These are phyloP conservation scores for Strigops habroptila DNA, from an alignment of 2,113 vertebrate genomes.

Conservation along the genomic window DNA sequence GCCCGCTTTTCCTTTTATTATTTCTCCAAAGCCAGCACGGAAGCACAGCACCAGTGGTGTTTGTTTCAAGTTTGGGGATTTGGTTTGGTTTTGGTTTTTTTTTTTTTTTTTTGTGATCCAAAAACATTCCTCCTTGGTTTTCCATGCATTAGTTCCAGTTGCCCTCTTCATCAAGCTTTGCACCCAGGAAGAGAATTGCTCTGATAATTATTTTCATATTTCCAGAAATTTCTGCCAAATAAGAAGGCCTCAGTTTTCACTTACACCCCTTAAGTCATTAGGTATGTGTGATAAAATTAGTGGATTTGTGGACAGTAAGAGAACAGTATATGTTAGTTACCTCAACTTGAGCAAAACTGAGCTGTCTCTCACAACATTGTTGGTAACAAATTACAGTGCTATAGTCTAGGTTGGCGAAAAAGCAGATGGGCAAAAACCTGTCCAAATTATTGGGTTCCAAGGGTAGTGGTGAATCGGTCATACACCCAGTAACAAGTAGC, in stretches of 20 bases:
- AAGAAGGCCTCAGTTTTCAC: not conserved
- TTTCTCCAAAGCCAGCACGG: not conserved
- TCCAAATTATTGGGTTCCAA: not conserved
- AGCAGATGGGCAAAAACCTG: not conserved
- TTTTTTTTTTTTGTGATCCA: not conserved
- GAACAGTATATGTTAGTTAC: not conserved
- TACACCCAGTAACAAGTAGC: not conserved
- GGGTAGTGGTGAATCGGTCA: not conserved
- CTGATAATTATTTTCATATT: not conserved
- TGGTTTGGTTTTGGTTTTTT: accelerated
- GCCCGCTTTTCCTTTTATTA: accelerated
- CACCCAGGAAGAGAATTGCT: not conserved
- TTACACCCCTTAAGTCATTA: not conserved
- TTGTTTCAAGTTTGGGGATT: not conserved
- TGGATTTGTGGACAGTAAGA: not conserved
- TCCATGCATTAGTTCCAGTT: not conserved
- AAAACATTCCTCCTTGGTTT: not conserved
- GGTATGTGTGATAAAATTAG: not conserved
- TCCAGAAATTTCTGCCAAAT: not conserved
- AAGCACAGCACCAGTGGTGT: not conserved
- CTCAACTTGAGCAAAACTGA: not conserved
- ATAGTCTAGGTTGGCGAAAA: not conserved
- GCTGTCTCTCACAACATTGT: not conserved
- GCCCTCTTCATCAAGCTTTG: not conserved
- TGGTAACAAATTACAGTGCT: not conserved